Evolutionary conservation across 1,140 invertebrate species (phyloP), one percentile per base, ranked within the genome.

Genomic region (Drosophila pallidifrons): DNA sequence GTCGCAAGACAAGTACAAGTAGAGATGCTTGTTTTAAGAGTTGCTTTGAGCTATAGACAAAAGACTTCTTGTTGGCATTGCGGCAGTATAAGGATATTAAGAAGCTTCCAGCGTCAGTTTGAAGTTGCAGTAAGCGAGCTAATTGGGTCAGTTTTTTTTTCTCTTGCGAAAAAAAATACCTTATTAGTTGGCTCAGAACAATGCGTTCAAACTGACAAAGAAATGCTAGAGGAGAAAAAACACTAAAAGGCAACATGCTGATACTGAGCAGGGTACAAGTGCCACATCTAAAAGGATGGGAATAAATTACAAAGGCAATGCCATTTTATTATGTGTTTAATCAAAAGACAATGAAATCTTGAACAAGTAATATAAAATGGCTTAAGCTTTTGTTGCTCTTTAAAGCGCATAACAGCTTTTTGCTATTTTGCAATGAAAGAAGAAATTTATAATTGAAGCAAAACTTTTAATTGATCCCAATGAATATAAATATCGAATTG

Each of bases 71-170:
- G 72, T 63, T 75, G 58, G 76, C 74, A 66, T 77, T 81, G 78
- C 72, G 67, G 58, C 45, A 51, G 58, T 41, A 25, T 25, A 49
- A 43, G 43, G 49, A 74, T 49, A 61, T 67, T 55, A 69, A 63
- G 61, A 71, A 81, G 66, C 63, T 41, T 49, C 45, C 11, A 28
- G 45, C 47, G 20, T 0, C 20, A 55, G 54, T 52, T 47, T 77
- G 59, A 74, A 46, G 64, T 58, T 74, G 46, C 52, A 35, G 38
- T 66, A 74, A 79, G 70, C 76, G 68, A 82, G 80, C 72, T 88
- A 86, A 86, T 86, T 86, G 83, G 76, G 65, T 77, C 83, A 82
- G 60, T 82, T 77, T 79, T 79, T 16, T 25, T 25, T 25, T 25
- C 3, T 25, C 20, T 25, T 25, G 20, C 20, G 20, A 3, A 38